Conservation (phyloP, 64 coral and sea anemone species). For the Cladopsammia gracilis region DNA sequence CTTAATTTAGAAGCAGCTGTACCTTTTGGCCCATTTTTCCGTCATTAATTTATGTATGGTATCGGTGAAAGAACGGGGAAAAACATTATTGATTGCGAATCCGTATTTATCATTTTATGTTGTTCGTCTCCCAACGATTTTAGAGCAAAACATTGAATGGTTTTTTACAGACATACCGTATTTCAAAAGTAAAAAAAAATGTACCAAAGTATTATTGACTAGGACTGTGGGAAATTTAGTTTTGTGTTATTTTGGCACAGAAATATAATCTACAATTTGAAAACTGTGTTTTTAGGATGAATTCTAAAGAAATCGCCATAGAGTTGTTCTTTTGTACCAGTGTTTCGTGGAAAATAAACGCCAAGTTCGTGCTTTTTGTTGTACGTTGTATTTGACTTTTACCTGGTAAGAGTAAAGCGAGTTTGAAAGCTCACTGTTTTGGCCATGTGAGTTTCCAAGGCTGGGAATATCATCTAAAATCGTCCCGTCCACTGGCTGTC, state of each 20-base stretch:
- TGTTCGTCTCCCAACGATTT: constrained; percentile 4
- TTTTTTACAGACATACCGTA: background rate
- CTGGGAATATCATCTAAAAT: constrained; percentile 92
- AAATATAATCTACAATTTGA: constrained; percentile 14
- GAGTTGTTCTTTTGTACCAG: constrained; percentile 16
- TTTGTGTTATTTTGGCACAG: background rate
- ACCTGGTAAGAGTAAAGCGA: constrained; percentile 94
- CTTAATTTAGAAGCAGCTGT: constrained; percentile 91
- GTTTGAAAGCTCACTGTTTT: constrained; percentile 89
- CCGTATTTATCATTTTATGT: constrained; percentile 7
- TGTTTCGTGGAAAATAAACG: background rate
- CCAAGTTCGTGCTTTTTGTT: background rate
- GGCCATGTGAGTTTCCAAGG: constrained; percentile 93
- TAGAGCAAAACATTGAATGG: background rate
- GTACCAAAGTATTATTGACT: background rate
- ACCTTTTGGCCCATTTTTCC: constrained; percentile 66
- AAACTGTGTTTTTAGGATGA: background rate
- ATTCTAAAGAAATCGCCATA: background rate
- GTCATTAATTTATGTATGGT: constrained; percentile 99
- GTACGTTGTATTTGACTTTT: constrained; percentile 4
- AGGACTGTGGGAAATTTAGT: background rate
- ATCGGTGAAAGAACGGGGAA: constrained; percentile 57
- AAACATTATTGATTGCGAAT: constrained; percentile 62
- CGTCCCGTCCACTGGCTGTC: constrained; percentile 91
- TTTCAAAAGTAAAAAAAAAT: background rate